Evolutionary conservation across 2,888 invertebrate genomes (phyloP).

Genomic region (Idaea aversata): DNA sequence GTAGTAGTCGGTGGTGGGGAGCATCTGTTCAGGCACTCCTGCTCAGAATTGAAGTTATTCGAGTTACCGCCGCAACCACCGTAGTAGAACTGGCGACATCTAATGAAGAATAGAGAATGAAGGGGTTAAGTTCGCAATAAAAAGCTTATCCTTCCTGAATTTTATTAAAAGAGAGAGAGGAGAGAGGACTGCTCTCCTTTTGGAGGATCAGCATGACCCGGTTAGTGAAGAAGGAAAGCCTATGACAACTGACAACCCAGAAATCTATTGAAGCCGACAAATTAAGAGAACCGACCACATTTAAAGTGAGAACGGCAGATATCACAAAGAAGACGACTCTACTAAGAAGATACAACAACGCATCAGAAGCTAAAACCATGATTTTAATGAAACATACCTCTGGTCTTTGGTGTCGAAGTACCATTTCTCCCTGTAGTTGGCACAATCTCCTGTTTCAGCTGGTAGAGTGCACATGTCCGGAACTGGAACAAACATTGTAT

Average conservation of each 20-base stretch:
- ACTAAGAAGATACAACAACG: no score
- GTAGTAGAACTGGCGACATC: conserved; percentile 92
- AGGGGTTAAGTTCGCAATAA: no score
- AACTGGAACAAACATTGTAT: conserved; percentile 35
- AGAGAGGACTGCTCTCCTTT: no score
- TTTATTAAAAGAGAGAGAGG: no score
- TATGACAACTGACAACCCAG: no score
- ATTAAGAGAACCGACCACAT: no score
- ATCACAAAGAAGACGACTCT: no score
- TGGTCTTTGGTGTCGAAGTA: conserved; percentile 89
- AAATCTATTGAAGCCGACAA: no score
- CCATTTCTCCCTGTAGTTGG: conserved; percentile 87
- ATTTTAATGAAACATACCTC: conserved; percentile 40
- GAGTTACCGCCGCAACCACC: conserved; percentile 96
- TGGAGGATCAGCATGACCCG: no score
- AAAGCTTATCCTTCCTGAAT: no score
- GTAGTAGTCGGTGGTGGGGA: conserved; percentile 66
- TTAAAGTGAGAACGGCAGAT: no score
- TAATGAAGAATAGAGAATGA: conserved; percentile 17
- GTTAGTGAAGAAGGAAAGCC: no score
- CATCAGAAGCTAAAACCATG: not conserved
- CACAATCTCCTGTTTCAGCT: conserved; percentile 88
- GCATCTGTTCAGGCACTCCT: conserved; percentile 85
- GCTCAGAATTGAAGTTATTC: conserved; percentile 88
- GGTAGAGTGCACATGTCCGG: conserved; percentile 85